Conservation (phyloP, 35 echinoderm and acorn worm genomes). For the Chiridota heheva region DNA sequence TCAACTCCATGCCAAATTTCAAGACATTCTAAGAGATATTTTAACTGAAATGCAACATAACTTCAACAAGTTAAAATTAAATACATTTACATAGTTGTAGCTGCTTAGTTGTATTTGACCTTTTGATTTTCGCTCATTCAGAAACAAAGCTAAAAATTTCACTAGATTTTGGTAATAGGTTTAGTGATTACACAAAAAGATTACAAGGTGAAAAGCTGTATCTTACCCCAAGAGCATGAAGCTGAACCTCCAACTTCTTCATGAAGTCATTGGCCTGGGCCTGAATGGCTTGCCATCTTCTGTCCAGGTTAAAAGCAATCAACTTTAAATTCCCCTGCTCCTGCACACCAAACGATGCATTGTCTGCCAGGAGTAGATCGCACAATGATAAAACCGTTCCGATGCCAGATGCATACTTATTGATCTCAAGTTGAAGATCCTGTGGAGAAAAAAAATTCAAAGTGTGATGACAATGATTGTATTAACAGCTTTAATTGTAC, state of each 20-base stretch:
- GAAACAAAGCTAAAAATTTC: not conserved
- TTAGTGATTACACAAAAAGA: not conserved
- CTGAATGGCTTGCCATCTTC: slow-evolving; percentile 87
- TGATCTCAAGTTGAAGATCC: slow-evolving; percentile 78
- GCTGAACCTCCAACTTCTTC: slow-evolving; percentile 42
- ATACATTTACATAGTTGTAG: no score
- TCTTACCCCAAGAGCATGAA: not conserved
- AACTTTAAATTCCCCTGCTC: slow-evolving; percentile 75
- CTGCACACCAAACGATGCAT: slow-evolving; percentile 30
- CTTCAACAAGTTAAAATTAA: no score
- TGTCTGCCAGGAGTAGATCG: slow-evolving; percentile 64
- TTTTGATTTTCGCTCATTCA: no score
- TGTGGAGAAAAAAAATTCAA: not conserved
- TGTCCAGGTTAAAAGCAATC: slow-evolving; percentile 83
- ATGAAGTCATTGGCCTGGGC: slow-evolving; percentile 75
- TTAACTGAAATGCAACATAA: no score
- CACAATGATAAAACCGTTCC: slow-evolving; percentile 82
- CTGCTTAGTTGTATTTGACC: no score
- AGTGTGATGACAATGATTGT: not conserved
- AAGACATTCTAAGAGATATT: no score
- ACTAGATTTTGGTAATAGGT: not conserved
- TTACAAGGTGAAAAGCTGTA: not conserved
- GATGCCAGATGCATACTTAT: slow-evolving; percentile 67
- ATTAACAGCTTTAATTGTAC: not conserved
- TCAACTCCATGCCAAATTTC: no score